Base-by-base conservation (phyloP, 2,797 vertebrate genomes). In the Gallirallus australis region DNA sequence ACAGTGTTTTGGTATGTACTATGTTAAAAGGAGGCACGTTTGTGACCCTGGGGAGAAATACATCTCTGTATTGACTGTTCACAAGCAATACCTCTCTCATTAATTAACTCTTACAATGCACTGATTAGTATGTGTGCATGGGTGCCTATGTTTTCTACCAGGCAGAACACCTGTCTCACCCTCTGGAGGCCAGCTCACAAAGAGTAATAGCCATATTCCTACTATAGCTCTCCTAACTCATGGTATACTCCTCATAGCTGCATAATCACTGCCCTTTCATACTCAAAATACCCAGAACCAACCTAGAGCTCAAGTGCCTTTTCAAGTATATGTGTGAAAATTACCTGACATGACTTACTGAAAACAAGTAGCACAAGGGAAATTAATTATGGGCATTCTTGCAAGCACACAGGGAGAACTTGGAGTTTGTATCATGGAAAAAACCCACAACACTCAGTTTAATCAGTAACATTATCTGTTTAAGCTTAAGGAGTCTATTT, bases 101-200 rank as follows among this genome's bases (percentile, higher is more conserved):
- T 97, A 93, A 96, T 88, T 96, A 94, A 96, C 82, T 73, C 64
- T 69, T 73, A 72, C 12, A 90, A 90, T n/a, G n/a, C 77, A 93
- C 66, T 82, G 70, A 90, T 94, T 77, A 84, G 42, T 48, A 48
- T 12, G 33, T 50, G 53, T 27, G n/a, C 21, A 82, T 18, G 68
- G 31, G 30, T 23, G 31, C 20, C 45, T 50, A 28, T 47, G 75
- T 77, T 75, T 82, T 86, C 69, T 59, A 81, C 50, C 54, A 82
- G 48, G 40, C 65, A 91, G 71, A 89, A 92, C 63, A 76, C 76
- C 69, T 56, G 69, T 11, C 81, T 86, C 63, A 72, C 52, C 66
- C 75, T 87, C 85, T 91, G 60, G 92, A 92, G 79, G 76, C 73
- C 0, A 0, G 15, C 45, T 83, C 47, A 66, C 79, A 59, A 85